phyloP scores from a whole-genome alignment of 1,140 invertebrate genomes.

The Drosophila athabasca region DNA sequence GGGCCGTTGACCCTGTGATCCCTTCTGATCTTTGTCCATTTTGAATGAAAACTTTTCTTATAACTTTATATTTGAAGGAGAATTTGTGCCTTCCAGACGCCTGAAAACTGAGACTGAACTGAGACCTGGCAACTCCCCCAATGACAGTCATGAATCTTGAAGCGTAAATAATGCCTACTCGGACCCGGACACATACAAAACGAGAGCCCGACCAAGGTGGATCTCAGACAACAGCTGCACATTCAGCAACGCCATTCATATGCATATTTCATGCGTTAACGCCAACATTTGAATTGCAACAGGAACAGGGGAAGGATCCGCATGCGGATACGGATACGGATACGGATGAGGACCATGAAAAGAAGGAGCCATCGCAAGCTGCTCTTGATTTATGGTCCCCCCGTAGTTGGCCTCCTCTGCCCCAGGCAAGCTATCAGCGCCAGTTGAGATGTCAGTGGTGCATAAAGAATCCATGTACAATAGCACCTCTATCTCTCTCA shows the following conservation, averaged over 20 bases:
- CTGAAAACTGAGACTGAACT: slow-evolving; percentile 27
- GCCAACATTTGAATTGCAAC: slow-evolving; percentile 80
- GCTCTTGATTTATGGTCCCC: slow-evolving; percentile 73
- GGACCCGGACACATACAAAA: slow-evolving; percentile 35
- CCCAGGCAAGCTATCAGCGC: slow-evolving; percentile 56
- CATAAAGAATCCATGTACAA: too few relatives aligned
- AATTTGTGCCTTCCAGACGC: slow-evolving; percentile 4
- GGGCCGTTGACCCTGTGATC: background rate
- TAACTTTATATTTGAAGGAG: slow-evolving; percentile 3
- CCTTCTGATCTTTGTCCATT: slow-evolving; percentile 19
- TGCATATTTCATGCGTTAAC: slow-evolving; percentile 83
- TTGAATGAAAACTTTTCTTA: slow-evolving; percentile 1
- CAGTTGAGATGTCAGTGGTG: slow-evolving; percentile 63
- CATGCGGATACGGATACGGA: background rate
- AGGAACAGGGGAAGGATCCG: background rate
- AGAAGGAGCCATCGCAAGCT: slow-evolving; percentile 47
- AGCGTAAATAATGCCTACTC: slow-evolving; percentile 56
- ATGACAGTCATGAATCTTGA: slow-evolving; percentile 38
- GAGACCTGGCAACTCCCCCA: slow-evolving; percentile 3
- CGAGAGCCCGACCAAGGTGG: slow-evolving; percentile 17
- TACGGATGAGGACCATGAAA: background rate
- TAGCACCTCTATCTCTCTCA: too few relatives aligned
- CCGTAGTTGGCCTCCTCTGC: slow-evolving; percentile 16
- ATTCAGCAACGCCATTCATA: slow-evolving; percentile 57
- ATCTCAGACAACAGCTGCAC: slow-evolving; percentile 51